Evolutionary conservation across 2,113 vertebrate species (phyloP).

Genomic region (Ptilonorhynchus violaceus): DNA sequence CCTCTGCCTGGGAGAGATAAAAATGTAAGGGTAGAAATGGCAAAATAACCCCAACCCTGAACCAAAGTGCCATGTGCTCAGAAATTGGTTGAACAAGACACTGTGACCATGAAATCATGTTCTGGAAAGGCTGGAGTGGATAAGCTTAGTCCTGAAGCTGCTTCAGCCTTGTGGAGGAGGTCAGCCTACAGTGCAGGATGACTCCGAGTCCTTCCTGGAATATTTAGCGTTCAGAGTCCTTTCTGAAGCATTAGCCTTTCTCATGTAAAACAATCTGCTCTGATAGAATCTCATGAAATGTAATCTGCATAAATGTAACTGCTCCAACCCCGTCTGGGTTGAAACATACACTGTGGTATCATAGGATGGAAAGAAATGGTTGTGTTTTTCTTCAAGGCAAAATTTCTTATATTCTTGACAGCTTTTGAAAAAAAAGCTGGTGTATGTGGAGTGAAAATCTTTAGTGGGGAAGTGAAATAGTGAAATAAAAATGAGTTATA

Average conservation of each 20-base stretch:
- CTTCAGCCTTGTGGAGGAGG: neutral
- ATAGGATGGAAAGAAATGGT: neutral
- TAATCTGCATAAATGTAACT: neutral
- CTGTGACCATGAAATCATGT: neutral
- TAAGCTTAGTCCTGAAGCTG: neutral
- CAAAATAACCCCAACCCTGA: neutral
- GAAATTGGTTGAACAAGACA: neutral
- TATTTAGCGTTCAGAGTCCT: neutral
- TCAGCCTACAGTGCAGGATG: neutral
- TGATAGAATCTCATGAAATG: neutral
- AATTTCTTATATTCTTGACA: neutral
- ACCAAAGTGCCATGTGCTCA: fast-evolving
- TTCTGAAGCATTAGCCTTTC: neutral
- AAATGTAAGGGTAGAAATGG: neutral
- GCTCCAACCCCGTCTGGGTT: neutral
- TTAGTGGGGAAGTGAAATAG: neutral
- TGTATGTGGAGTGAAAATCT: neutral
- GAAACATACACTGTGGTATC: neutral
- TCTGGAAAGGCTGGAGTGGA: neutral
- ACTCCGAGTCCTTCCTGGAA: neutral
- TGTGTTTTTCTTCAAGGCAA: neutral
- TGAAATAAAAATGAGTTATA: conserved; percentile 1
- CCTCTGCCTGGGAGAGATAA: neutral
- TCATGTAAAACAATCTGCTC: neutral
- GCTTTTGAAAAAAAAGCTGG: neutral